A percentile compares a stretch with the other conserved stretches of the same genome.
These are phyloP conservation scores for Tetragonula clypearis DNA, from an alignment of 1,140 invertebrate genomes.

Conservation along the genomic window DNA sequence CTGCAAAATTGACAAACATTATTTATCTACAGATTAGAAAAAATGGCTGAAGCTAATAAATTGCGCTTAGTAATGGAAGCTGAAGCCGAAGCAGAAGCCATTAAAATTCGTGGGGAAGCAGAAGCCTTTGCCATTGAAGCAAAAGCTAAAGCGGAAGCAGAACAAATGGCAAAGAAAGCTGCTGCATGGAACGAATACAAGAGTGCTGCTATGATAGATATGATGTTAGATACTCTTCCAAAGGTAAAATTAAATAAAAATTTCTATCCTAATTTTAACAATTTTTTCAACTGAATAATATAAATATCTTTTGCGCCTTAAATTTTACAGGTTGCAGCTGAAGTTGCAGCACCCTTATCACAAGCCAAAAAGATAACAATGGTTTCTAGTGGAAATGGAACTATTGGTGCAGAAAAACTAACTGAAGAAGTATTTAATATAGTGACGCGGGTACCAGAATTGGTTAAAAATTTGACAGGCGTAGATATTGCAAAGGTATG, in stretches of 20 bases:
- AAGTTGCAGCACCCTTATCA: constrained; percentile 96
- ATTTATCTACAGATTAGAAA: constrained; percentile 87
- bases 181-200: constrained; percentile 98
- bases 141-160: constrained; percentile 96
- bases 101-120: constrained; percentile 90
- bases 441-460: constrained; percentile 93
- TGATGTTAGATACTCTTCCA: constrained; percentile 97
- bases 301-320: constrained; percentile 35
- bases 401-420: constrained; percentile 95
- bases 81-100: constrained; percentile 96
- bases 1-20: background rate
- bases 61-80: constrained; percentile 94
- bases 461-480: constrained; percentile 95
- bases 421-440: constrained; percentile 96
- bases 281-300: constrained; percentile 8
- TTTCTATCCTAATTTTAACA: constrained; percentile 27
- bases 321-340: constrained; percentile 92
- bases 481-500: constrained; percentile 93
- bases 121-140: constrained; percentile 97
- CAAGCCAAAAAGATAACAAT: constrained; percentile 97
- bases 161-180: constrained; percentile 98
- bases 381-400: constrained; percentile 96
- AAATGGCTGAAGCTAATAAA: constrained; percentile 95
- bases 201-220: constrained; percentile 97
- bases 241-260: constrained; percentile 86